These are phyloP conservation scores for Melipona beecheii DNA, from an alignment of 2,888 invertebrate species.

Conservation along the genomic window DNA sequence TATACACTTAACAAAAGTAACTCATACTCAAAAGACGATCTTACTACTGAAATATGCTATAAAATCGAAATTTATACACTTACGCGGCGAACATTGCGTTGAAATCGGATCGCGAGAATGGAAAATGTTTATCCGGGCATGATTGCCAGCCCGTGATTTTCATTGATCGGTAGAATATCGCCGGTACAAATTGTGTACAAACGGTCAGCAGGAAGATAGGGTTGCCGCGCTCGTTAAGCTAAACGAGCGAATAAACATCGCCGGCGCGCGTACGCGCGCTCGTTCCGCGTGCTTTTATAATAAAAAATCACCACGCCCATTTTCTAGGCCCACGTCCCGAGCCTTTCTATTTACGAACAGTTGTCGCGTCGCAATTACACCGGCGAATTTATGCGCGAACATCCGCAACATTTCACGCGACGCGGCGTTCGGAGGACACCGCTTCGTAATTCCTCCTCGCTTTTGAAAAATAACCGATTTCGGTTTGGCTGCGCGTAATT, in stretches of 20 bases:
- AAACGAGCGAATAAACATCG: slow-evolving; percentile 21
- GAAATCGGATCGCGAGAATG: neutral
- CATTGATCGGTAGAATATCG: neutral
- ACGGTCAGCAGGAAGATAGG: neutral
- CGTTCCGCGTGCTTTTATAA: neutral
- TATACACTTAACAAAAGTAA: too few species aligned
- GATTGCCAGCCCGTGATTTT: neutral
- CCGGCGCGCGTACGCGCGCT: too few species aligned
- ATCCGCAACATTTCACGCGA: neutral
- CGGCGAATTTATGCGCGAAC: neutral
- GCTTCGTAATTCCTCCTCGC: neutral
- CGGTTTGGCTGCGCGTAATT: neutral
- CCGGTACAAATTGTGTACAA: neutral
- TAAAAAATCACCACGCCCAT: slow-evolving; percentile 11
- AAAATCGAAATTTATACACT: neutral
- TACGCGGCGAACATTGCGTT: neutral
- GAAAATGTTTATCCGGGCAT: neutral
- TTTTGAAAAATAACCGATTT: neutral
- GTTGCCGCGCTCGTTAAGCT: slow-evolving; percentile 12
- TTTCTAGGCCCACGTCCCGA: neutral
- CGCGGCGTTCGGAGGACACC: neutral
- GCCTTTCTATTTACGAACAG: slow-evolving; percentile 2
- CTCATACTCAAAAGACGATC: too few species aligned
- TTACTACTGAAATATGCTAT: neutral
- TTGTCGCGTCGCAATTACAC: slow-evolving; percentile 6